Base-by-base conservation (phyloP, 2,113 vertebrate species). In the Ovis aries region DNA sequence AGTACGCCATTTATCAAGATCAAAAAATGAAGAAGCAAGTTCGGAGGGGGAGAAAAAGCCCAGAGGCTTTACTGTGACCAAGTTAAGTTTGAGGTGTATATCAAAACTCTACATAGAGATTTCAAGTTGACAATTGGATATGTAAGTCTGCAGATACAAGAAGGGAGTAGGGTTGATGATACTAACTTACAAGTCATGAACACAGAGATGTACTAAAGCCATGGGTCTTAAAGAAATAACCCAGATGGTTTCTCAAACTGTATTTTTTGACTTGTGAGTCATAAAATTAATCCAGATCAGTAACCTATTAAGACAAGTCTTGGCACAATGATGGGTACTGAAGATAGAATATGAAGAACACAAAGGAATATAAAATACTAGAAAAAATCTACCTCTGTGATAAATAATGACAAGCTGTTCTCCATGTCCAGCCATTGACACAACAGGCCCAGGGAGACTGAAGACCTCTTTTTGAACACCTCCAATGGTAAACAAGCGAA, bases 381-480 rank as follows among this genome's bases (percentile, higher is more conserved):
- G 45, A 43, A 43, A 19, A 74, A 86, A 95, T 88, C 5, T 96
- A 99, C 99, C 99, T 99, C 99, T 99, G 94, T 99, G 99, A 98
- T 99, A 99, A 94, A 99, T 97, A 36, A 99, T 17, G 40, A 99
- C 94, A 80, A 99, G 98, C 98, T 99, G 99, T 67, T 99, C 99
- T 94, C 99, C 99, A 0, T 99, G 99, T 52, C 98, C 99, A 0
- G 99, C 98, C 99, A 99, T 98, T 40, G 99, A 99, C 55, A 99
- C 99, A 84, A 99, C 99, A 0, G 99, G 99, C 7, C 99, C 99
- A 2, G 99, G 99, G 60, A 99, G 99, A 92, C 99, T 99, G 98
- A 99, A 99, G 71, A 99, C 88, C 95, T 99, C 99, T 84, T 97
- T 99, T 98, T 99, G 99, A 85, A 99, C 97, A 5, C 99, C 99